Percentiles rank a stretch among this genome's conserved stretches.
phyloP scores from a whole-genome alignment of 2,797 vertebrate genomes.

The Sparidentex hasta region DNA sequence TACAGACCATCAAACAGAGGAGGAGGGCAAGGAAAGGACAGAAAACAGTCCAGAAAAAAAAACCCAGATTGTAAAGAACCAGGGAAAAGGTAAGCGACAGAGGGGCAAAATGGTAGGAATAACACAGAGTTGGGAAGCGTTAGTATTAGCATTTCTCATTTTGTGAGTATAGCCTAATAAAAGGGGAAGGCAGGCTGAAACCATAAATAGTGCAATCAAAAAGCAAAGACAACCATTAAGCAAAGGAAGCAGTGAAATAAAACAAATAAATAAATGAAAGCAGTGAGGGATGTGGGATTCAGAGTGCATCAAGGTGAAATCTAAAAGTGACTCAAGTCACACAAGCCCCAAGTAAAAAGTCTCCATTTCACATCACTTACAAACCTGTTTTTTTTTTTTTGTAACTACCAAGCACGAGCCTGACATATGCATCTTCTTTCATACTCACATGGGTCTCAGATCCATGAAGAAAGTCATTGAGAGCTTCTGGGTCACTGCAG shows the following conservation, averaged over 20 bases:
- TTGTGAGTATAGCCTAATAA: constrained; percentile 59
- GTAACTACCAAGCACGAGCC: constrained; percentile 9
- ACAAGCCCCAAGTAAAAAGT: constrained; percentile 28
- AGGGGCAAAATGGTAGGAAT: constrained; percentile 68
- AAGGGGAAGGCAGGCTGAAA: constrained; percentile 68
- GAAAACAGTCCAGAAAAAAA: constrained; percentile 72
- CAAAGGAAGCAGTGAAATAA: constrained; percentile 54
- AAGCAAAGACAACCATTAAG: constrained; percentile 60
- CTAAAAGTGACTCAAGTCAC: constrained; percentile 22
- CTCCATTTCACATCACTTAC: constrained; percentile 23
- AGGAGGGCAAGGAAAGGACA: constrained; percentile 77
- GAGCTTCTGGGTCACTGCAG: constrained; percentile 95
- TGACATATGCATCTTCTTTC: constrained; percentile 5
- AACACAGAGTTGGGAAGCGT: constrained; percentile 71
- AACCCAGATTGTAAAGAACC: constrained; percentile 67
- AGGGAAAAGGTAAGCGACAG: constrained; percentile 66
- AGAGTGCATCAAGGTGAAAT: constrained; percentile 43
- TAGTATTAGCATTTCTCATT: constrained; percentile 78
- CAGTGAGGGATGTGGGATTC: constrained; percentile 49
- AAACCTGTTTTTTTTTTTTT: constrained; percentile 20
- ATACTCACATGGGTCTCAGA: constrained; percentile 93
- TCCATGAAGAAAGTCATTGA: constrained; percentile 99
- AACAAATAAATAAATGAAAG: constrained; percentile 39
- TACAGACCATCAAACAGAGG: constrained; percentile 76
- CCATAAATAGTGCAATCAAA: constrained; percentile 61